Evolutionary conservation across 2,888 invertebrate species (phyloP).

Genomic region (Sericinus montela): DNA sequence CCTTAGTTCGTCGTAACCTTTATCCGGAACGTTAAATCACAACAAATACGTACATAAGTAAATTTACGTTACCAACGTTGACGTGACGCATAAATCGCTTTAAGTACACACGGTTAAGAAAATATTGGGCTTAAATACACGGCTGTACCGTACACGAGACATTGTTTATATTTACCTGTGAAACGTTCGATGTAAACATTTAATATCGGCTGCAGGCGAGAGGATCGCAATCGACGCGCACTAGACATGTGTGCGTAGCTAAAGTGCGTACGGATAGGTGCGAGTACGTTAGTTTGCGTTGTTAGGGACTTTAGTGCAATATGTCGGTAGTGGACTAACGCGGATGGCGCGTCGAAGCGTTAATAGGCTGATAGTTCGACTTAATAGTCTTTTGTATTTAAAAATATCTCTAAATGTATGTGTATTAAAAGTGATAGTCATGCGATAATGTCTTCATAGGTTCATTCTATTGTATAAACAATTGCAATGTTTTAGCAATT

Average conservation of each 20-base stretch:
- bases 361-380: constrained; percentile 11
- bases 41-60: not conserved
- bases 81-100: constrained; percentile 19
- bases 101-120: constrained; percentile 42
- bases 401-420: too few relatives aligned
- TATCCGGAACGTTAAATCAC: not conserved
- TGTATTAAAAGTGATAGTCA: too few relatives aligned
- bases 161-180: constrained; percentile 54
- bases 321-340: not conserved
- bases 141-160: constrained; percentile 32
- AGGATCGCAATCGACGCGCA: constrained; percentile 20
- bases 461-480: too few relatives aligned
- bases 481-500: too few relatives aligned
- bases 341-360: not conserved
- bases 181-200: constrained; percentile 58
- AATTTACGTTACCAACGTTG: constrained; percentile 5
- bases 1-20: too few relatives aligned
- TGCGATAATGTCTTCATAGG: too few relatives aligned
- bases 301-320: constrained; percentile 3
- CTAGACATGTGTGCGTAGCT: constrained; percentile 10
- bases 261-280: not conserved
- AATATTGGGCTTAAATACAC: constrained; percentile 46
- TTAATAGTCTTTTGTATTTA: constrained; percentile 9
- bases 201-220: constrained; percentile 55
- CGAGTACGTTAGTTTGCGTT: not conserved